Percentiles rank a stretch among this genome's conserved stretches.
Evolutionary conservation across 2,888 invertebrate genomes (phyloP).

Genomic region (Epinotia nisella): DNA sequence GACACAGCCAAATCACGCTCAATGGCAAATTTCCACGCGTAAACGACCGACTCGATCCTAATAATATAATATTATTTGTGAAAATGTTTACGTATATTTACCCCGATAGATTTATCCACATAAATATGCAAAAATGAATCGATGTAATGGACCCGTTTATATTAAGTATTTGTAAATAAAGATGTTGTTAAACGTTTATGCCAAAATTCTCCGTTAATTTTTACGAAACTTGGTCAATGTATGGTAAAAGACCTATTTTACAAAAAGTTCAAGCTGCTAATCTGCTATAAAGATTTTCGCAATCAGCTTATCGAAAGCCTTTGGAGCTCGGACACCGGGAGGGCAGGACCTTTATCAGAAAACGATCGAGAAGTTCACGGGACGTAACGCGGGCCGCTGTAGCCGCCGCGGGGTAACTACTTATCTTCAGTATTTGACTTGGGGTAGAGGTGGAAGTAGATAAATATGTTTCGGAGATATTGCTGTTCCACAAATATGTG

Average conservation of each 20-base stretch:
- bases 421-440: neutral
- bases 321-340: neutral
- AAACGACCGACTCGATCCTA: slow-evolving; percentile 18
- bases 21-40: slow-evolving; percentile 30
- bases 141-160: neutral
- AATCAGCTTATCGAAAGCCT: neutral
- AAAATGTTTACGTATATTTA: slow-evolving; percentile 7
- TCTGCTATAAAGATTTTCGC: neutral
- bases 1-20: slow-evolving; percentile 22
- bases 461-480: no score
- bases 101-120: neutral
- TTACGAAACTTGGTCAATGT: neutral
- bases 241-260: neutral
- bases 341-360: neutral
- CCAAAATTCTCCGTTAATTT: neutral
- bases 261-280: neutral
- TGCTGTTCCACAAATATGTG: no score
- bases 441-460: no score
- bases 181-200: neutral
- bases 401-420: no score
- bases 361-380: slow-evolving; percentile 2
- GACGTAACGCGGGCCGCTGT: neutral
- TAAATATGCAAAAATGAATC: neutral
- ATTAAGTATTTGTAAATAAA: no score
- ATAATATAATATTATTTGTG: slow-evolving; percentile 17